Evolutionary conservation across 1,140 invertebrate species (phyloP).

Genomic region (Metopolophium dirhodum): DNA sequence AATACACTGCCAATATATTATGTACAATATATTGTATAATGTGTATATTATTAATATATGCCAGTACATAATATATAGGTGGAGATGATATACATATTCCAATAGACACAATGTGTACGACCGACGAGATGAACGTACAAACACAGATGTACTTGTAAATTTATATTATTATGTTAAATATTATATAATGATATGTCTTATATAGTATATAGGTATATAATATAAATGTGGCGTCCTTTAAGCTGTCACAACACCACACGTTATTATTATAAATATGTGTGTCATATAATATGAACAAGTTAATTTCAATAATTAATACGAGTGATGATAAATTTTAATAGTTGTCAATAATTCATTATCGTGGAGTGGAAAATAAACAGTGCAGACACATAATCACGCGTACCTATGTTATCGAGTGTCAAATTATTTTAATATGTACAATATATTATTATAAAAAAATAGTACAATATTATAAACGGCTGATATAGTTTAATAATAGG

Average conservation of each 20-base stretch:
- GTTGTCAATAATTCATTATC: conserved; percentile 13
- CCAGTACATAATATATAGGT: background rate
- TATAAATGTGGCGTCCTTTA: background rate
- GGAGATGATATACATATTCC: background rate
- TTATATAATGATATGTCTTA: too few relatives aligned
- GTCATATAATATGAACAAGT: background rate
- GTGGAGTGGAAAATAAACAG: background rate
- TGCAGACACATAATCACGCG: background rate
- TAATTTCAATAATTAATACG: conserved; percentile 15
- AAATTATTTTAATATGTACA: background rate
- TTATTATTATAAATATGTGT: background rate
- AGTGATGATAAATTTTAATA: background rate
- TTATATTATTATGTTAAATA: background rate
- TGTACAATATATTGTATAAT: background rate
- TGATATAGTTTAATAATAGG: background rate
- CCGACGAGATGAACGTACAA: background rate
- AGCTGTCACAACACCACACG: background rate
- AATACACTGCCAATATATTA: too few relatives aligned
- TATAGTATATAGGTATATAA: too few relatives aligned
- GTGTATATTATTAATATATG: background rate
- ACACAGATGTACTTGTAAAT: conserved; percentile 1
- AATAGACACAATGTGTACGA: background rate
- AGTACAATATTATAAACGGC: background rate
- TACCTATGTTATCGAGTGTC: background rate
- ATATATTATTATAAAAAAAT: too few relatives aligned